A percentile compares a stretch with the other conserved stretches of the same genome.
Conservation (phyloP, 2,888 invertebrate genomes). For the Cephus pulcher region DNA sequence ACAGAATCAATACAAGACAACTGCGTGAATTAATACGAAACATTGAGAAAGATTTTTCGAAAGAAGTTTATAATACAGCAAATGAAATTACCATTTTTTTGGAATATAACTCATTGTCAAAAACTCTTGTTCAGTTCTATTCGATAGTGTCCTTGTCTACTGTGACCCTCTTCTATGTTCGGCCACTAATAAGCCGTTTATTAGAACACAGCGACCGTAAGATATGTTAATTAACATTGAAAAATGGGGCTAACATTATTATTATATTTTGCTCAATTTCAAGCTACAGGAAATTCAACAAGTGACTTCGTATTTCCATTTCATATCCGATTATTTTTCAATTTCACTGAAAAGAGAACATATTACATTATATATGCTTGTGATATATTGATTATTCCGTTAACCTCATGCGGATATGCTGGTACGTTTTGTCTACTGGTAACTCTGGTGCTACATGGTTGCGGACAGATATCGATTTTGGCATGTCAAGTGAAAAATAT, state of each 20-base stretch:
- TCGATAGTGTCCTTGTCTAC: no score
- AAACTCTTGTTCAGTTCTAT: no score
- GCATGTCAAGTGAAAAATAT: constrained; percentile 10
- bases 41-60: no score
- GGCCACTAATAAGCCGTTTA: no score
- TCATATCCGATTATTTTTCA: constrained; percentile 4
- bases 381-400: background rate
- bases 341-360: background rate
- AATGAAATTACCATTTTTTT: background rate
- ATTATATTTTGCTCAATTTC: no score
- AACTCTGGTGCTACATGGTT: constrained; percentile 27
- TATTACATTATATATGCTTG: constrained; percentile 7
- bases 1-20: no score
- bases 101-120: no score
- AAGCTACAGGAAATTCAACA: background rate
- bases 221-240: no score
- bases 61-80: background rate
- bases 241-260: no score
- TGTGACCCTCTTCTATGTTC: no score
- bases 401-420: constrained; percentile 15
- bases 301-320: constrained; percentile 19
- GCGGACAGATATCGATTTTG: constrained; percentile 25
- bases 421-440: constrained; percentile 17
- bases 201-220: no score
- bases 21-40: no score